Conservation (phyloP, 2,113 vertebrate genomes). For the Tretioscincus oriximinensis region DNA sequence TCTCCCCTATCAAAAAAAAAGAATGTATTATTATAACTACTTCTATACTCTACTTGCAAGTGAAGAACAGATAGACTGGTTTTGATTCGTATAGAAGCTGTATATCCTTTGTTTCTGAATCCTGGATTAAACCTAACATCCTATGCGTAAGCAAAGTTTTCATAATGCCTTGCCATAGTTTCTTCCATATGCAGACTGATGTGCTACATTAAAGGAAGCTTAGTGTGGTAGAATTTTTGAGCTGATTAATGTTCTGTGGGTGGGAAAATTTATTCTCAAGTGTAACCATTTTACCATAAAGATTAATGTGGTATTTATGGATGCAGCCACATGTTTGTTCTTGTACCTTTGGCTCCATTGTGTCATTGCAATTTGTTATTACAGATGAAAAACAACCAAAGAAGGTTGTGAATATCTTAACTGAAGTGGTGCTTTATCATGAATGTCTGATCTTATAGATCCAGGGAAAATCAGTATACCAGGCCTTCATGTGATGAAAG, state of each 20-base stretch:
- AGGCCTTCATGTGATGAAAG: neutral
- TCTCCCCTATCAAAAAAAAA: conserved; percentile 35
- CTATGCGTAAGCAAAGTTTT: conserved; percentile 55
- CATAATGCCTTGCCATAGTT: conserved; percentile 49
- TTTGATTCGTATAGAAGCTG: conserved; percentile 65
- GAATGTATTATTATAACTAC: conserved; percentile 46
- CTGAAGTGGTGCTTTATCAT: conserved; percentile 8
- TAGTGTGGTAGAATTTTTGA: conserved; percentile 5
- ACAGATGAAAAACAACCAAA: conserved; percentile 8
- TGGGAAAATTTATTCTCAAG: conserved; percentile 45
- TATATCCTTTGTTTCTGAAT: conserved; percentile 59
- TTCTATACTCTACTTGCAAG: conserved; percentile 50
- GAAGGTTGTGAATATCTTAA: neutral
- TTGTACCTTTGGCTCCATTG: neutral
- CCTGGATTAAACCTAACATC: conserved; percentile 52
- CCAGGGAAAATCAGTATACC: neutral
- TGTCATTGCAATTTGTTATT: neutral
- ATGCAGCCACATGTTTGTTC: conserved; percentile 35
- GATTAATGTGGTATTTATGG: conserved; percentile 34
- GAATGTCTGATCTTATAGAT: neutral
- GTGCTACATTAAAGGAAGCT: conserved; percentile 54
- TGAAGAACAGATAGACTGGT: conserved; percentile 66
- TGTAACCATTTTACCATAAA: conserved; percentile 37
- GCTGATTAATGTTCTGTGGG: conserved; percentile 25
- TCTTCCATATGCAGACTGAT: conserved; percentile 60